These are phyloP conservation scores for Sebastes dallii DNA, from an alignment of 2,797 vertebrate genomes.

Conservation along the genomic window DNA sequence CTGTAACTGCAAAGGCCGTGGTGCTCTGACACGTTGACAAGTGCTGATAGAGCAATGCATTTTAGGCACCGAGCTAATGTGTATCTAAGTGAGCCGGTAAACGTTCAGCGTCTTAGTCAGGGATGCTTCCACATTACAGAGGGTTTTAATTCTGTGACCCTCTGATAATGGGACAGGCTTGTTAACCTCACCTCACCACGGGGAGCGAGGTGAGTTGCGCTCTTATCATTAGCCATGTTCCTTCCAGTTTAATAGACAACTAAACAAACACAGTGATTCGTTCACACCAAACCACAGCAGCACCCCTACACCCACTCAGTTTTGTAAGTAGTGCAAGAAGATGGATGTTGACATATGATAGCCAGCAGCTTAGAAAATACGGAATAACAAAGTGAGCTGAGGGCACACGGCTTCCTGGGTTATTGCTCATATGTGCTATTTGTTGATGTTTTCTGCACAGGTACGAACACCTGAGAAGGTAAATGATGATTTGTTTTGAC, in stretches of 20 bases:
- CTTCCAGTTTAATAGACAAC: slow-evolving; percentile 23
- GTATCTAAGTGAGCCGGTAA: neutral
- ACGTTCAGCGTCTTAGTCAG: neutral
- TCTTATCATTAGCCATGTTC: slow-evolving; percentile 8
- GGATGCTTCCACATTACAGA: slow-evolving; percentile 1
- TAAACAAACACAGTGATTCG: slow-evolving; percentile 8
- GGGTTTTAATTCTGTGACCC: slow-evolving; percentile 3
- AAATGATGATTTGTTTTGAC: slow-evolving; percentile 26
- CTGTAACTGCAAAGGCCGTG: slow-evolving; percentile 19
- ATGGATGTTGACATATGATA: slow-evolving; percentile 31
- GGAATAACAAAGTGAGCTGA: slow-evolving; percentile 26
- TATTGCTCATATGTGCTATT: neutral
- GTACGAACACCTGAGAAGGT: neutral
- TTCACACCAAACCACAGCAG: neutral
- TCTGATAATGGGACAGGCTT: neutral
- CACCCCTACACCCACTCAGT: slow-evolving; percentile 12
- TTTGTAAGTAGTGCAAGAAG: slow-evolving; percentile 13
- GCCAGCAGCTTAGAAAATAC: slow-evolving; percentile 13
- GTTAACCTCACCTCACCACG: neutral
- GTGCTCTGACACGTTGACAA: slow-evolving; percentile 10
- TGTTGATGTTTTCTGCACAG: slow-evolving; percentile 11
- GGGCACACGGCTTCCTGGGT: neutral
- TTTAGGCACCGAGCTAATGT: neutral
- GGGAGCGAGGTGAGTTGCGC: neutral
- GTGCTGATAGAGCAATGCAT: slow-evolving; percentile 16